Conservation (phyloP, 2,113 vertebrate genomes). For the Echinops telfairi region DNA sequence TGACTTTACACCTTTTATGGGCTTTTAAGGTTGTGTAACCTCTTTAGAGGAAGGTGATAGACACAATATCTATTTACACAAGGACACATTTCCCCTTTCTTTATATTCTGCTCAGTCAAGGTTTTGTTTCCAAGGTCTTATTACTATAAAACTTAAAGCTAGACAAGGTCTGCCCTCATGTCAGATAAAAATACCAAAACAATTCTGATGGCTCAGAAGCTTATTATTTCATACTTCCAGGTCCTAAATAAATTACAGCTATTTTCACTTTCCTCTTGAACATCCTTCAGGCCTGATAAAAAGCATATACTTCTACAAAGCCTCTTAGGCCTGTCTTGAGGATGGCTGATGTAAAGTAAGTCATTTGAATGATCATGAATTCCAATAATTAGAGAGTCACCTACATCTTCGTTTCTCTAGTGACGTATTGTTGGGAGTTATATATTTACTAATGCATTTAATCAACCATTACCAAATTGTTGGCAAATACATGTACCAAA, state of each 20-base stretch:
- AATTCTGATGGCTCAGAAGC: slow-evolving; percentile 87
- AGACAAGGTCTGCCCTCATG: slow-evolving; percentile 89
- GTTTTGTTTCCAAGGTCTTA: slow-evolving; percentile 92
- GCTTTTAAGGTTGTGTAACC: slow-evolving; percentile 86
- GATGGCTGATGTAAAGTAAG: slow-evolving; percentile 83
- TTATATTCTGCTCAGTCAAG: slow-evolving; percentile 89
- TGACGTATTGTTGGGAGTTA: slow-evolving; percentile 79
- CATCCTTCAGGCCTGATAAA: slow-evolving; percentile 87
- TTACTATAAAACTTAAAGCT: slow-evolving; percentile 90
- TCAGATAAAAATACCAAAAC: slow-evolving; percentile 90
- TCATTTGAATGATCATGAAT: slow-evolving; percentile 82
- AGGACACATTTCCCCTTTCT: slow-evolving; percentile 90
- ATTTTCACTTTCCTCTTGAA: slow-evolving; percentile 87
- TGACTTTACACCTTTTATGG: slow-evolving; percentile 87
- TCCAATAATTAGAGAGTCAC: slow-evolving; percentile 84
- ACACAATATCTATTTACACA: slow-evolving; percentile 91
- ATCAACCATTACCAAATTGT: slow-evolving; percentile 79
- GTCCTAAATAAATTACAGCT: slow-evolving; percentile 88
- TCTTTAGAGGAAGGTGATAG: slow-evolving; percentile 90
- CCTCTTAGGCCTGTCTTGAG: slow-evolving; percentile 83
- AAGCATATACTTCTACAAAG: slow-evolving; percentile 82
- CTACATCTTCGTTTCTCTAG: slow-evolving; percentile 76
- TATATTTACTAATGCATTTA: slow-evolving; percentile 78
- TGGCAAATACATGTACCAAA: slow-evolving; percentile 80
- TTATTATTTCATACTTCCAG: slow-evolving; percentile 89